A percentile compares a stretch with the other conserved stretches of the same genome.
Conservation (phyloP, 2,888 invertebrate species). For the Synanthedon formicaeformis region DNA sequence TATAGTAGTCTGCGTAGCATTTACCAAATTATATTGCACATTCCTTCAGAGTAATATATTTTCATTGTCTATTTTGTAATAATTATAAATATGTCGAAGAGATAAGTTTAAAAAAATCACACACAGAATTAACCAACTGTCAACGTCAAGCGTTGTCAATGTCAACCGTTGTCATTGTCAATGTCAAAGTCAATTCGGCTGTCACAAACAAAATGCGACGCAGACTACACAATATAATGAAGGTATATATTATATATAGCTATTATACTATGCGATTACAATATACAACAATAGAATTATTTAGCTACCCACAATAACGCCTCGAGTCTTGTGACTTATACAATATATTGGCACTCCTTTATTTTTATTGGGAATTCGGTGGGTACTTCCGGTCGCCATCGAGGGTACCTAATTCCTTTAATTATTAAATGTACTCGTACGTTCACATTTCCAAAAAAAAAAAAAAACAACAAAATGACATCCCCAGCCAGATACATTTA, state of each 20-base stretch:
- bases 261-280: slow-evolving; percentile 54
- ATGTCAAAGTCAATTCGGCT: too few relatives aligned
- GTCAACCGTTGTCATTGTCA: too few relatives aligned
- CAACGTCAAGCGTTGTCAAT: too few relatives aligned
- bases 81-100: neutral
- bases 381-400: slow-evolving; percentile 32
- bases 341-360: slow-evolving; percentile 28
- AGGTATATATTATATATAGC: slow-evolving; percentile 35
- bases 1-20: slow-evolving; percentile 35
- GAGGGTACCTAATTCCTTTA: slow-evolving; percentile 11
- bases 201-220: slow-evolving; percentile 33
- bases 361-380: slow-evolving; percentile 24
- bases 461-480: slow-evolving; percentile 10
- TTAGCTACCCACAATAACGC: neutral
- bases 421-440: slow-evolving; percentile 8
- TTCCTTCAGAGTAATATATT: too few relatives aligned
- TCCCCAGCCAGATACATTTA: slow-evolving; percentile 22
- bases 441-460: slow-evolving; percentile 3
- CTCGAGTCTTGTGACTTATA: slow-evolving; percentile 1
- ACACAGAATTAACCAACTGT: neutral
- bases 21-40: slow-evolving; percentile 11
- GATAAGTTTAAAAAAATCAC: neutral
- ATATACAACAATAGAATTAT: slow-evolving; percentile 29
- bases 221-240: slow-evolving; percentile 32
- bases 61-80: neutral